Base-by-base conservation (phyloP, 2,888 invertebrate species). In the Watsonalla cultraria region DNA sequence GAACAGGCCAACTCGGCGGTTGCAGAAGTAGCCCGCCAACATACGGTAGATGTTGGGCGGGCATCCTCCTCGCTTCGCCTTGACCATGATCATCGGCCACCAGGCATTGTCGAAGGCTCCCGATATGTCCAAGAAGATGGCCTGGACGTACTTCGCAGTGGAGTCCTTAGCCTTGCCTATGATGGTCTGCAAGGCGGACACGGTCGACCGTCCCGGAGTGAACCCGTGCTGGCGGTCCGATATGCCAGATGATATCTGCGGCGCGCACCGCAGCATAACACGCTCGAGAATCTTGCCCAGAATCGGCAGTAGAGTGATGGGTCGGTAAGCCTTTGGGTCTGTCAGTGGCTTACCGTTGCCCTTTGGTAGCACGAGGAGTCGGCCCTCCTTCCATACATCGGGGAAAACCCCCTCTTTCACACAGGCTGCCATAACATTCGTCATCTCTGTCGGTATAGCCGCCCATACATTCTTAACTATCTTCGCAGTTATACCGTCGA, bases 31-130 rank as follows among this genome's bases (percentile, higher is more conserved):
- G 47, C 48, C 51, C 34, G 15, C 51, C 50, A 76, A 2, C 54
- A 72, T 62, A 33, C 52, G 6, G 34, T 61, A 71, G n/a, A 76
- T 55, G 57, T 75, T 48, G 2, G 48, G 46, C 6, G 46, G 46
- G 8, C 46, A 46, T 9, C 46, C 24, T 9, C 59, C 49, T 2
- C 48, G 46, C 54, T 68, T 71, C 5, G 59, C 67, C 56, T 66
- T 70, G 0, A 59, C 37, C 37, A 76, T 14, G 8, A 77, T 61
- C 67, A 71, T 72, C 5, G 73, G 72, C 75, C 77, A 74, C 71
- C 72, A 72, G 2, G 74, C 68, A 51, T 72, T 72, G 45, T 77
- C 65, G 11, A 71, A 72, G 4, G 72, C 73, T 0, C 70, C 72
- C 0, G 67, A 59, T 5, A 74, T 74, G 59, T 76, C 72, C 9